Evolutionary conservation across 2,113 vertebrate species (phyloP), one percentile per base, ranked within the genome.

Genomic region (Octodon degus): DNA sequence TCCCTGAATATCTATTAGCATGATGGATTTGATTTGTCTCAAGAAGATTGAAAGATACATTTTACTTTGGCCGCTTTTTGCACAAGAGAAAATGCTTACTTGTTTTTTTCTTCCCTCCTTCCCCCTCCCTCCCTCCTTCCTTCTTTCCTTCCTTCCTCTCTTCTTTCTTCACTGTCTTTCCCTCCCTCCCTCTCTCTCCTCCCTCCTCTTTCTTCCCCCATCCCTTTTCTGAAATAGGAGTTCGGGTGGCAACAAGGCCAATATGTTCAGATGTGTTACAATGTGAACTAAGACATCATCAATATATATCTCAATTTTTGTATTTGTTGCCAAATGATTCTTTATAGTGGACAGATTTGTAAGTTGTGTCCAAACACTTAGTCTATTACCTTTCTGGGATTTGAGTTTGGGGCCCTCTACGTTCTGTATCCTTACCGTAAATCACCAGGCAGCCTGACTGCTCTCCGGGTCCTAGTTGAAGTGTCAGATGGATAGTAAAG

Each of bases 1-100:
- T 70, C 30, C 27, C 20, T 95, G 27, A 94, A 92, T 72, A 90
- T 74, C 81, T 90, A 90, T 91, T 40, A 74, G 37, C 20, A 50
- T 68, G 43, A 62, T 70, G 47, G 34, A 82, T 92, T 82, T 83
- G 24, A 88, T 92, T 77, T 83, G 40, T 85, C 81, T 92, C 65
- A 72, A 89, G 62, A 87, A 85, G 60, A 92, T 65, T 80, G 65
- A 63, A 92, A 92, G 24, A 34, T 81, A 74, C 25, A 65, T 93
- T 80, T 95, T 74, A 17, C 37, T 90, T 93, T 72, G 30, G 32
- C 12, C 50, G 65, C n/a, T 85, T 82, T 94, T 43, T 9, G 20
- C 74, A 74, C 53, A 60, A 65, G 84, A 20, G 37, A 17, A 95
- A 89, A 81, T 50, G 12, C 25, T 77, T 40, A 11, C 72, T 72